phyloP scores from a whole-genome alignment of 2,113 vertebrate species.

The Coregonus clupeaformis region DNA sequence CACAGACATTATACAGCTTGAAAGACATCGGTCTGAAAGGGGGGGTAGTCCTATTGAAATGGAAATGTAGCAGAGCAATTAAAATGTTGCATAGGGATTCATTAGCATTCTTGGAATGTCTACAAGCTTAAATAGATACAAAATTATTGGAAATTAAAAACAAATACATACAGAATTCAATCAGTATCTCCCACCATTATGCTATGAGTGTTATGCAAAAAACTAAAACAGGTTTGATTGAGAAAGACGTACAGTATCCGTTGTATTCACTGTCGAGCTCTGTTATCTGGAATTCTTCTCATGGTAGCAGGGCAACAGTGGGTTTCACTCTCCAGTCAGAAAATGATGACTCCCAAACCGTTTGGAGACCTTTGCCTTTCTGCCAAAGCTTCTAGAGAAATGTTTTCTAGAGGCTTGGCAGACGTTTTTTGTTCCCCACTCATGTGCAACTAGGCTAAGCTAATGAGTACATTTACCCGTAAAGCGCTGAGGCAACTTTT shows the following conservation, averaged over 20 bases:
- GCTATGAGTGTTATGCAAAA: not conserved
- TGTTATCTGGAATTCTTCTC: not conserved
- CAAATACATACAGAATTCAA: slow-evolving; percentile 56
- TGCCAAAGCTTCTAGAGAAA: slow-evolving; percentile 68
- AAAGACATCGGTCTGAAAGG: not conserved
- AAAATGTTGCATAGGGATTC: slow-evolving; percentile 71
- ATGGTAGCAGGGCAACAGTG: not conserved
- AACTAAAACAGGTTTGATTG: not conserved
- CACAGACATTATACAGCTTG: not conserved
- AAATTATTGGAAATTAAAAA: slow-evolving; percentile 71
- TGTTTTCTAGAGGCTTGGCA: slow-evolving; percentile 63
- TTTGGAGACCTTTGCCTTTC: slow-evolving; percentile 65
- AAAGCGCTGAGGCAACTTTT: slow-evolving; percentile 74
- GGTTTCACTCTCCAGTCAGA: not conserved
- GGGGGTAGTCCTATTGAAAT: slow-evolving; percentile 70
- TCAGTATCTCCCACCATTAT: slow-evolving; percentile 24
- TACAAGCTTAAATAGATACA: slow-evolving; percentile 70
- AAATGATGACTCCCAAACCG: not conserved
- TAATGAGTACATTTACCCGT: slow-evolving; percentile 77
- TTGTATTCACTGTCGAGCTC: not conserved
- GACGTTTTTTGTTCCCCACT: slow-evolving; percentile 74
- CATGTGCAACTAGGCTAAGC: slow-evolving; percentile 77
- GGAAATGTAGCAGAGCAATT: slow-evolving; percentile 74
- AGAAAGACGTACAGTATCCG: not conserved
- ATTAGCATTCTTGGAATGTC: slow-evolving; percentile 66